phyloP scores from a whole-genome alignment of 2,113 vertebrate genomes.

The Neodontobutis hainanensis region DNA sequence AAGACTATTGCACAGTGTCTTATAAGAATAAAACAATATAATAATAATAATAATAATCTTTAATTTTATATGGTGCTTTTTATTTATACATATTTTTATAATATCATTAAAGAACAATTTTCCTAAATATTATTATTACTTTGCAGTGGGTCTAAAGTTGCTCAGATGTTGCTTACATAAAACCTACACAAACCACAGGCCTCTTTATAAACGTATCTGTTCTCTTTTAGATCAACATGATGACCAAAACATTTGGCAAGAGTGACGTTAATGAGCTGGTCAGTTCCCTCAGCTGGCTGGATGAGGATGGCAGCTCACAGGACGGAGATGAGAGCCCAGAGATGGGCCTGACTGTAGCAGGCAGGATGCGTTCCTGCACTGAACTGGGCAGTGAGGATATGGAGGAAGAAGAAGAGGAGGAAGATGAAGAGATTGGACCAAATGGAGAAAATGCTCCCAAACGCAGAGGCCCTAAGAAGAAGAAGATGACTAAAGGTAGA shows the following conservation, averaged over 20 bases:
- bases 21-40: slow-evolving; percentile 8
- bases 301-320: slow-evolving; percentile 79
- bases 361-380: slow-evolving; percentile 60
- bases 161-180: not conserved
- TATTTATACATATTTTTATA: too few species aligned
- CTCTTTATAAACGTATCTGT: not conserved
- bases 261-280: slow-evolving; percentile 83
- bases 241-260: slow-evolving; percentile 84
- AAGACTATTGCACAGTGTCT: not conserved
- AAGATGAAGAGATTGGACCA: slow-evolving; percentile 79
- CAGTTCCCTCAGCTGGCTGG: slow-evolving; percentile 84
- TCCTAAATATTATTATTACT: too few species aligned
- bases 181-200: not conserved
- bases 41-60: too few species aligned
- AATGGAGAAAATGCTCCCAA: slow-evolving; percentile 86
- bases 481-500: slow-evolving; percentile 97
- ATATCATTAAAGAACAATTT: too few species aligned
- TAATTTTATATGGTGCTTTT: too few species aligned
- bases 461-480: slow-evolving; percentile 95
- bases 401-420: slow-evolving; percentile 84
- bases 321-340: slow-evolving; percentile 79
- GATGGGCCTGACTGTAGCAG: slow-evolving; percentile 51
- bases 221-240: slow-evolving; percentile 78
- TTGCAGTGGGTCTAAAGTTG: too few species aligned
- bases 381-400: slow-evolving; percentile 79